Conservation (phyloP, 2,113 vertebrate species). For the Scatophagus argus region DNA sequence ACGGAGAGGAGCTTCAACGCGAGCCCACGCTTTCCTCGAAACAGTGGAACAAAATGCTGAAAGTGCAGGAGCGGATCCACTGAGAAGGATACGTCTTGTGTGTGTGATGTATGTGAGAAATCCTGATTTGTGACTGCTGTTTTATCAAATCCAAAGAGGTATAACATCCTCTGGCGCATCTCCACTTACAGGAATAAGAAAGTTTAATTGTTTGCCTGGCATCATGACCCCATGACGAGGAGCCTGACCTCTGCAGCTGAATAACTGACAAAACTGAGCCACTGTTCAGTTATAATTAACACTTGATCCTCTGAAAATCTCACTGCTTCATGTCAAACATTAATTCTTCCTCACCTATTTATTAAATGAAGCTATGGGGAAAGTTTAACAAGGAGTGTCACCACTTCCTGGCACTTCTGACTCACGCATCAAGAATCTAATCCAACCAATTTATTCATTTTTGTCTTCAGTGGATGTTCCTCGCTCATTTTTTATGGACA, state of each 20-base stretch:
- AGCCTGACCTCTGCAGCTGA: neutral
- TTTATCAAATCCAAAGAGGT: neutral
- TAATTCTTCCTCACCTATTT: neutral
- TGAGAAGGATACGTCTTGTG: neutral
- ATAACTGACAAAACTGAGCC: slow-evolving; percentile 31
- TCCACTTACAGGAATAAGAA: neutral
- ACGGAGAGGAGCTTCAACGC: neutral
- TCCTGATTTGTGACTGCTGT: neutral
- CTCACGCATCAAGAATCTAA: neutral
- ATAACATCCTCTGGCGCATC: too few relatives aligned
- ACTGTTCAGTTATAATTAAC: slow-evolving; percentile 47
- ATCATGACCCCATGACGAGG: neutral
- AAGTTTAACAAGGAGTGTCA: neutral
- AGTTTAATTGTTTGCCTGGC: neutral
- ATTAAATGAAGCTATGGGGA: neutral
- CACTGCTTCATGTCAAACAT: slow-evolving; percentile 24
- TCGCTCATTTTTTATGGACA: too few relatives aligned
- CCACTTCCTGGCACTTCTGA: neutral
- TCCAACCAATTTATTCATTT: neutral
- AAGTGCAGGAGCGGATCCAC: slow-evolving; percentile 1
- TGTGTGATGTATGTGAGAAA: too few relatives aligned
- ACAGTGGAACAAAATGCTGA: slow-evolving; percentile 31
- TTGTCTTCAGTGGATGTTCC: neutral
- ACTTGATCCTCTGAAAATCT: too few relatives aligned
- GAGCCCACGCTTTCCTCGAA: slow-evolving; percentile 50